Evolutionary conservation across 35 echinoderm and acorn worm species (phyloP), one percentile per base, ranked within the genome.

Genomic region (Lytechinus pictus): DNA sequence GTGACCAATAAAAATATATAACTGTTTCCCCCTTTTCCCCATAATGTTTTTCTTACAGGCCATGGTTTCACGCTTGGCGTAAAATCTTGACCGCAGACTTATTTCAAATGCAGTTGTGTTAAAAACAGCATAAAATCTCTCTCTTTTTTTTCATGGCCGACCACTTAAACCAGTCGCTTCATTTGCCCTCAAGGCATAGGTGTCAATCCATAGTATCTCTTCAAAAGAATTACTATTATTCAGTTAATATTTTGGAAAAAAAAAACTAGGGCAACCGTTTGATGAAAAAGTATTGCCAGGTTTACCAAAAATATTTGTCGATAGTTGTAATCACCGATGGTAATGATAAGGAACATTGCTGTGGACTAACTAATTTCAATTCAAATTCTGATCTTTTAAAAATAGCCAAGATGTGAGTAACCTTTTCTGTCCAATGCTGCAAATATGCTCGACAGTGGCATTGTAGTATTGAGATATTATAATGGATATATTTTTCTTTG

Each of bases 91-190:
- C 66, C 66, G 66, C 66, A 79, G 66, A 79, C 66, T 79, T n/a
- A 79, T 79, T 71, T 79, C 66, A 79, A 79, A 79, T 27, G 16
- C 66, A 79, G 66, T 79, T 79, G 66, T 79, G 66, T 24, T 16
- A 79, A 79, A 79, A 79, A 79, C 66, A 79, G 19, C 66, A 79
- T 79, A 79, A 79, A 79, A 79, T 72, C 66, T 79, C 61, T 71
- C 66, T 16, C 5, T n/a, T n/a, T 79, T 79, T 79, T 79, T 79
- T 79, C 66, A 79, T 24, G n/a, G 66, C 66, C 66, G 33, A 79
- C 16, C 6, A 79, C 66, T 79, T 79, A 24, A 12, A 79, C 21
- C 66, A 79, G 33, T 79, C 66, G 66, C 66, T 79, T 79, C 66
- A 79, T 79, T 79, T 79, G 66, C 66, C 66, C 66, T n/a, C 4